Base-by-base conservation (phyloP, 2,113 vertebrate genomes). In the Tupaia tana region DNA sequence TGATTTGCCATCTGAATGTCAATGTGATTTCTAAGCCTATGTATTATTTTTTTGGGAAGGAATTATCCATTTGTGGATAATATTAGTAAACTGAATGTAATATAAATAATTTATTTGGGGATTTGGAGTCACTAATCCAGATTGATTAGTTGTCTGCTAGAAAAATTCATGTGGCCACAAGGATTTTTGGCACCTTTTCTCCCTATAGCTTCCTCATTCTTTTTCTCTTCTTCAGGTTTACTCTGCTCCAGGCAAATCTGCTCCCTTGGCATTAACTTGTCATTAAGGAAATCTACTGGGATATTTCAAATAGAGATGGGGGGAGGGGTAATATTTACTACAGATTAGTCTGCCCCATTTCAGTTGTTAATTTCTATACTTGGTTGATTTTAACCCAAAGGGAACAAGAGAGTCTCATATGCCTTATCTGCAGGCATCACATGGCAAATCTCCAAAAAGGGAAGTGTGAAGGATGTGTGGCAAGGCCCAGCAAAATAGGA, bases 21-120 rank as follows among this genome's bases (percentile, higher is more conserved):
- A 97, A 97, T 97, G 96, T 98, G 96, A 90, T 97, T 96, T 92
- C 96, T 96, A 96, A 97, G 95, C 67, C 88, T 95, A 89, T 84
- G 81, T 93, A 81, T 94, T 97, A 52, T 96, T 73, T 98, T 97
- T 96, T 91, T 74, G 71, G 77, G 71, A 85, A 96, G 96, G 94
- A 95, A 88, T 90, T 95, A 22, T 34, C 52, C 95, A 85, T 86
- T 96, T 98, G 96, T 97, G 95, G 89, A 78, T 93, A 86, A 73
- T 97, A 98, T 96, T 97, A 56, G 64, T 95, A 96, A 97, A 97
- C 91, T 85, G 75, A 95, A 97, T 87, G 63, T 94, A 95, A 79
- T 82, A 77, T 90, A 95, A 97, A 97, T 97, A 91, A 97, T 96
- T 73, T 54, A 78, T 98, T 93, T 86, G 95, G 27, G 81, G 77